phyloP scores from a whole-genome alignment of 1,140 invertebrate genomes.

The Ridgeia piscesae region DNA sequence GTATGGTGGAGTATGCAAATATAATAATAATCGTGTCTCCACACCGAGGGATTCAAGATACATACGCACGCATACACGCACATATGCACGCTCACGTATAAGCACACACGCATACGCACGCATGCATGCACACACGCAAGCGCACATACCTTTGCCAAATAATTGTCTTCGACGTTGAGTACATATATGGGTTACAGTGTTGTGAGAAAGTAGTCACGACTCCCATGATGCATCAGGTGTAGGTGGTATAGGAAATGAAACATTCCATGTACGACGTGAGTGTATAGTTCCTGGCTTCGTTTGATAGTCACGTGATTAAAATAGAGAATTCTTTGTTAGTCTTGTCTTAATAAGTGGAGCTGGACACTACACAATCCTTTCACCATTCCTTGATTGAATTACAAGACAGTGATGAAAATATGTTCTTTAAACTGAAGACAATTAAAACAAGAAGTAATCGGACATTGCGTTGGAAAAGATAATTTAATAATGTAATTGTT shows the following conservation, averaged over 20 bases:
- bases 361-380: not conserved
- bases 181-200: not conserved
- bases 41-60: not conserved
- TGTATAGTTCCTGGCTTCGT: not conserved
- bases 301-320: not conserved
- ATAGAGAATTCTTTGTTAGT: not conserved
- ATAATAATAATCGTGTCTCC: not conserved
- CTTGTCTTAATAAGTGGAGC: not conserved
- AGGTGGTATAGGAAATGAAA: not conserved
- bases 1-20: not conserved
- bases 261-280: not conserved
- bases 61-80: not conserved
- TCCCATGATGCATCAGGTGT: not conserved
- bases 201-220: not conserved
- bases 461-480: too few relatives aligned
- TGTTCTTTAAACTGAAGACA: too few relatives aligned
- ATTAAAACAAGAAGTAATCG: too few relatives aligned
- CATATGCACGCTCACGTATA: not conserved
- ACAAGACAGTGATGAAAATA: not conserved
- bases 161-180: not conserved
- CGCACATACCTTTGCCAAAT: not conserved
- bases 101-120: not conserved
- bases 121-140: not conserved
- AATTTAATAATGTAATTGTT: too few relatives aligned
- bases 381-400: not conserved